Evolutionary conservation across 2,113 vertebrate species (phyloP).

Genomic region (Aspidoscelis tigris): DNA sequence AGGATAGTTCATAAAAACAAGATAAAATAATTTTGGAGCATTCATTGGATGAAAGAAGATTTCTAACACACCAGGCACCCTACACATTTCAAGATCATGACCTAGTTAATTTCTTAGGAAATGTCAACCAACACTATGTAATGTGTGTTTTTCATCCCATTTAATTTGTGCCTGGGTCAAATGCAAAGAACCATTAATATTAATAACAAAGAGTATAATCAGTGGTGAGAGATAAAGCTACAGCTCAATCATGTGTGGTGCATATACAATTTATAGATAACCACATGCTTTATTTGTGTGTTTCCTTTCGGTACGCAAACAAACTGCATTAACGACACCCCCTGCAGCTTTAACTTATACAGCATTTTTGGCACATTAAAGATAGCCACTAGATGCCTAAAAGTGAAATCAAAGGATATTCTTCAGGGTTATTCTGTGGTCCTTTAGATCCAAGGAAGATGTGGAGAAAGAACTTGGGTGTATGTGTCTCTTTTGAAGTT

Average conservation of each 20-base stretch:
- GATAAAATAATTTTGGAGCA: not conserved
- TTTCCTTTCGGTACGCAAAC: too few species aligned
- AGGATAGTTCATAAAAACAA: not conserved
- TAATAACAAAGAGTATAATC: not conserved
- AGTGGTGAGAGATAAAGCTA: not conserved
- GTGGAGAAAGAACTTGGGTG: not conserved
- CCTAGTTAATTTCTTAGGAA: slow-evolving; percentile 15
- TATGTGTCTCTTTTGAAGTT: too few species aligned
- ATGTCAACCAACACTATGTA: slow-evolving; percentile 6
- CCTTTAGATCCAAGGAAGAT: not conserved
- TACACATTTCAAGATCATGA: not conserved
- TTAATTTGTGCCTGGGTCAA: not conserved
- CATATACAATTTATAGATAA: not conserved
- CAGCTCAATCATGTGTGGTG: not conserved
- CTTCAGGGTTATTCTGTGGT: not conserved
- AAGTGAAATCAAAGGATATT: not conserved
- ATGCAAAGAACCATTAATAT: not conserved
- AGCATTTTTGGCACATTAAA: not conserved
- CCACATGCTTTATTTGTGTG: not conserved
- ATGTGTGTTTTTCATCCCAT: not conserved
- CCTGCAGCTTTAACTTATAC: not conserved
- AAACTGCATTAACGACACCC: not conserved
- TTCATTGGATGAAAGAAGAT: not conserved
- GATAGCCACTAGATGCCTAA: not conserved
- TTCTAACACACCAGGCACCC: not conserved